Evolutionary conservation across 2,888 invertebrate species (phyloP).

Genomic region (Poecilobothrus nobilitatus): DNA sequence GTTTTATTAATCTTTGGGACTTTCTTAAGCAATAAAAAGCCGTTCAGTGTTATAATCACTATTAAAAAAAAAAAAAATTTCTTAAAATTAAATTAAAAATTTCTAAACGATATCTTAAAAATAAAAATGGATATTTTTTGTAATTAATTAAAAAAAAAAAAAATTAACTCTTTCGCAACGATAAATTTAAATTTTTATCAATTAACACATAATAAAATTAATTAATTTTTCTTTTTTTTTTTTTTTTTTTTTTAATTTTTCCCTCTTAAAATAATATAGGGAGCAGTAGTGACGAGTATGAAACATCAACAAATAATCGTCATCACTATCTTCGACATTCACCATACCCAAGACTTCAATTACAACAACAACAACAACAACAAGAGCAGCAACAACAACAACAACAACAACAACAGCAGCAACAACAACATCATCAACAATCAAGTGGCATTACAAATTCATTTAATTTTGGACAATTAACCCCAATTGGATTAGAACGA

Average conservation of each 20-base stretch:
- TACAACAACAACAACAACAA: not conserved
- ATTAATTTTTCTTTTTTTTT: not conserved
- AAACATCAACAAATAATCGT: constrained; percentile 34
- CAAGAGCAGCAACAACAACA: not conserved
- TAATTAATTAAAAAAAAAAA: no score
- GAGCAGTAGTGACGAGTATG: constrained; percentile 54
- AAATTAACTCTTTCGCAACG: no score
- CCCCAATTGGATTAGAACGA: constrained; percentile 17
- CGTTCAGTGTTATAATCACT: no score
- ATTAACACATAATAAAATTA: not conserved
- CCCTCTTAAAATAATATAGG: constrained; percentile 41
- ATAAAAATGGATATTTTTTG: no score
- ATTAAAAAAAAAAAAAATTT: no score
- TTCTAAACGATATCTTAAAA: no score
- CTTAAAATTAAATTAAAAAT: no score
- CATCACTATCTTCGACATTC: constrained; percentile 26
- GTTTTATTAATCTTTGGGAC: no score
- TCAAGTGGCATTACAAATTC: not conserved
- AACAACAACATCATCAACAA: constrained; percentile 11
- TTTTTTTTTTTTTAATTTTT: constrained; percentile 9
- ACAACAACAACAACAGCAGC: constrained; percentile 13
- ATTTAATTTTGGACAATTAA: constrained; percentile 1
- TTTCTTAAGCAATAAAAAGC: no score
- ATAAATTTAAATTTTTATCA: no score
- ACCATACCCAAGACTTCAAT: constrained; percentile 13